phyloP scores from a whole-genome alignment of 1,140 invertebrate genomes.

The Platyura marginata region DNA sequence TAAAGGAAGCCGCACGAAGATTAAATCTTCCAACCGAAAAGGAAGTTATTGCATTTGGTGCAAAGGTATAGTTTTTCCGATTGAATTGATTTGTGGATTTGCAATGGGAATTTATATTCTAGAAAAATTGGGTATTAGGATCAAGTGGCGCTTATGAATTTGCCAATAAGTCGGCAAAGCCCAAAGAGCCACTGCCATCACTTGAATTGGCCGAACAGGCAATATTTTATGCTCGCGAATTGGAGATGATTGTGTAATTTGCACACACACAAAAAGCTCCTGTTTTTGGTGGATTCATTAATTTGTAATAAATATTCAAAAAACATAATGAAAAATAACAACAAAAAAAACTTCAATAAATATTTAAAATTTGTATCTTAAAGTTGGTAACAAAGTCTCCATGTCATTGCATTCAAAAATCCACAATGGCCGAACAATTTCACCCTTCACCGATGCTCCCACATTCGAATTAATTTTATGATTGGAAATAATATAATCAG shows the following conservation, averaged over 20 bases:
- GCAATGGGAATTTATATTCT: too few species aligned
- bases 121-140: conserved; percentile 60
- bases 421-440: not conserved
- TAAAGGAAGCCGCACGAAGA: conserved; percentile 75
- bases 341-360: too few species aligned
- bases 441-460: not conserved
- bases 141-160: conserved; percentile 70
- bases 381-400: not conserved
- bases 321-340: too few species aligned
- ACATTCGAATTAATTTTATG: not conserved
- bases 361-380: not conserved
- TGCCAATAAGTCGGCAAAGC: conserved; percentile 43
- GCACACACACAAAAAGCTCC: too few species aligned
- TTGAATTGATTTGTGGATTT: not conserved
- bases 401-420: not conserved
- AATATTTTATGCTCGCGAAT: conserved; percentile 91
- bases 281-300: too few species aligned
- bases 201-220: conserved; percentile 77
- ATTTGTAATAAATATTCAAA: too few species aligned
- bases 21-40: conserved; percentile 66
- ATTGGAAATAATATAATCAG: not conserved
- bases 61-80: conserved; percentile 32
- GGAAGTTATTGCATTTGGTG: conserved; percentile 60
- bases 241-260: conserved; percentile 96
- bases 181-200: conserved; percentile 72